Base-by-base conservation (phyloP, 2,113 vertebrate genomes). In the Pelvicachromis taeniatus region DNA sequence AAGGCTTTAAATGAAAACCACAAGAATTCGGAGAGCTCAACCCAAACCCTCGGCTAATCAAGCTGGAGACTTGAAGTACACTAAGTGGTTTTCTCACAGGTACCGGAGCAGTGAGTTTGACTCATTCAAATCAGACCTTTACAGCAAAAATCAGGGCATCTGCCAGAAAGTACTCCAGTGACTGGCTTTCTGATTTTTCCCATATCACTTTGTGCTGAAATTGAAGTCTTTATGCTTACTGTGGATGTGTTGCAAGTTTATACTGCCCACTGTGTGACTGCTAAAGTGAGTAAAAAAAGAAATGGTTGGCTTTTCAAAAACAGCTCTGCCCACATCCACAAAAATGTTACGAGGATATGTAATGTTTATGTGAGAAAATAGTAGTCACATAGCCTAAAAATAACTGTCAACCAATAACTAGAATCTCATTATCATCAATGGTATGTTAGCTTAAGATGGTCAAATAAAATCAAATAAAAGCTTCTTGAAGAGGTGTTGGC, bases 1-100 rank as follows among this genome's bases (percentile, higher is more conserved):
- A 95, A 93, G 80, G 78, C 88, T 90, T 86, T 83, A 87, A 91
- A 94, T 93, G 86, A 85, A 95, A 94, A 91, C 94, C 94, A 85
- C 93, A 94, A 93, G 84, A 82, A 91, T 92, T 54, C 42, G 6
- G 45, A 85, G 80, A 23, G 19, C 89, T 93, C 86, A 78, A 48
- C 82, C 89, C 84, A 55, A 89, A 91, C 83, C 77, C 79, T 92
- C 58, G 65, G 87, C 90, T 92, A 94, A 95, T 95, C 93, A 95
- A 84, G 29, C 75, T 88, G 82, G 82, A 90, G 90, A 81, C 87
- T 82, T 77, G 61, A 78, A 85, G 83, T 83, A 63, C 29, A 81
- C 59, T 40, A 33, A 84, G 70, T 77, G 53, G 81, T 70, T 77
- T 93, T 91, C 88, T 91, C 80, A 88, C 91, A 93, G 93, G 94